A percentile compares a stretch with the other conserved stretches of the same genome.
Conservation (phyloP, 2,797 vertebrate species). For the Lepus townsendii region DNA sequence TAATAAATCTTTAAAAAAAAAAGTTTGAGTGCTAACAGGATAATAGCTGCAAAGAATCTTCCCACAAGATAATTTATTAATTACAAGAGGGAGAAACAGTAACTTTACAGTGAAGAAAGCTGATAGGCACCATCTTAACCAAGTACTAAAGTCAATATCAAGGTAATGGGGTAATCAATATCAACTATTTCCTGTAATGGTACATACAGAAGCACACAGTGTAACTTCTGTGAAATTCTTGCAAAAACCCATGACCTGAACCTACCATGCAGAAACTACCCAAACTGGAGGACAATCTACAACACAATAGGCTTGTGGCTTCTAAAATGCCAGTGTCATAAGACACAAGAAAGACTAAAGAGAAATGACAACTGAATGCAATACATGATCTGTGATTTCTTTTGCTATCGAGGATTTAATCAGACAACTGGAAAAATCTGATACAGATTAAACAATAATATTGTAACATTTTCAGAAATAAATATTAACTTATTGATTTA, state of each 20-base stretch:
- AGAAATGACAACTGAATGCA: not conserved
- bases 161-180: not conserved
- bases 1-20: too few species aligned
- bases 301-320: not conserved
- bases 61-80: not conserved
- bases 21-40: too few species aligned
- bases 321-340: not conserved
- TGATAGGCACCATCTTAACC: not conserved
- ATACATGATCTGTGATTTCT: not conserved
- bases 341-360: not conserved
- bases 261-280: too few species aligned
- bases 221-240: not conserved
- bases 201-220: not conserved
- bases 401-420: slow-evolving; percentile 1
- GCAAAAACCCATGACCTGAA: too few species aligned
- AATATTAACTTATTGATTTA: not conserved
- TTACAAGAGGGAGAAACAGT: not conserved
- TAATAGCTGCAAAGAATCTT: not conserved
- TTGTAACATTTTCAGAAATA: not conserved
- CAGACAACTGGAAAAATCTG: not conserved
- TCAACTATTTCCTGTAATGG: not conserved
- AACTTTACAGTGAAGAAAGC: not conserved
- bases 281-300: not conserved
- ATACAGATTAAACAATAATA: not conserved
- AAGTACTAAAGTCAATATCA: not conserved